Evolutionary conservation across 2,797 vertebrate species (phyloP).

Genomic region (Phoebastria nigripes): DNA sequence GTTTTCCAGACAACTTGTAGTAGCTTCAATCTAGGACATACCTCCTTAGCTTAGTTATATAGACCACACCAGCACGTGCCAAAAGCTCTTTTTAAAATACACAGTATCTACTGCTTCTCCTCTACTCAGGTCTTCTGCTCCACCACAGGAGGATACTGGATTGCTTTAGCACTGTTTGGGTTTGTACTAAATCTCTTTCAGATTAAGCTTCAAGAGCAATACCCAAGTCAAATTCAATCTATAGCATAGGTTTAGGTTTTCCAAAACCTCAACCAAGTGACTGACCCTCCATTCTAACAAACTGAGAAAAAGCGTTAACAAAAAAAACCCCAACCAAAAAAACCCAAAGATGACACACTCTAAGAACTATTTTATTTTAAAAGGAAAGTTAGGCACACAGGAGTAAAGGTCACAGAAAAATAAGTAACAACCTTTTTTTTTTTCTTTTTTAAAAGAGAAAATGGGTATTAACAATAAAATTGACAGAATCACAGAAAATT

Average conservation of each 20-base stretch:
- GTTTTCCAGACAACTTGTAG: neutral
- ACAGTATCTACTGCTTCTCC: neutral
- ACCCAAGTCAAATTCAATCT: neutral
- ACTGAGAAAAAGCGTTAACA: neutral
- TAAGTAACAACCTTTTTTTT: neutral
- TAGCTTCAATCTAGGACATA: neutral
- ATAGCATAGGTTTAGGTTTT: neutral
- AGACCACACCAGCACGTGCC: fast-evolving
- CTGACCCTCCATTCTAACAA: neutral
- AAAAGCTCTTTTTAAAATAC: neutral
- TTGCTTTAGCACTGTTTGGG: neutral
- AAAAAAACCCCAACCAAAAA: neutral
- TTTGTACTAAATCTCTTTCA: neutral
- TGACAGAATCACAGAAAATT: neutral
- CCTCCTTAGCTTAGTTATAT: neutral
- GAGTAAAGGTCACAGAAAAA: neutral
- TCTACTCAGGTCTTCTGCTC: neutral
- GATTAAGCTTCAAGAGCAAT: neutral
- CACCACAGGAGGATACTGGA: neutral
- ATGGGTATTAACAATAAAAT: neutral
- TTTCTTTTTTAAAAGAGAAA: neutral
- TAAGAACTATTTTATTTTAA: neutral
- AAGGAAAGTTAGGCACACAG: neutral
- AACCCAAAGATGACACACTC: fast-evolving
- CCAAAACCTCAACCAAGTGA: neutral